Percentiles rank a stretch among this genome's conserved stretches.
Conservation (phyloP, 23 tunicate genomes). For the Aplidium turbinatum region DNA sequence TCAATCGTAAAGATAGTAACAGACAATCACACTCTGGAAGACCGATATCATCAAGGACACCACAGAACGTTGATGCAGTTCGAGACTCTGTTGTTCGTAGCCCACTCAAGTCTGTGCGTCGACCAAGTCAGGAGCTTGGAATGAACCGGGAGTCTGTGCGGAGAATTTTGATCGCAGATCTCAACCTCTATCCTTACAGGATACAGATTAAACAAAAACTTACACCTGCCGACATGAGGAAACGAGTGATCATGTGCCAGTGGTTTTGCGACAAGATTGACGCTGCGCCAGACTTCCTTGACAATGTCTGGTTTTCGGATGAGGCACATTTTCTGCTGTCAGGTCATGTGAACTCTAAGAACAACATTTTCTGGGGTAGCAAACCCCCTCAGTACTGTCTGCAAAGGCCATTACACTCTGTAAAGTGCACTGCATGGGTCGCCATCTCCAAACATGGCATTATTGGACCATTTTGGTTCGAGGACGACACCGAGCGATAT, state of each 20-base stretch:
- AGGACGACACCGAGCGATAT: slow-evolving; percentile 49
- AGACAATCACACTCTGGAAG: slow-evolving; percentile 32
- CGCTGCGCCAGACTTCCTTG: slow-evolving; percentile 30
- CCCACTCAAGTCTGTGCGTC: slow-evolving; percentile 25
- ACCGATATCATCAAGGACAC: slow-evolving; percentile 28
- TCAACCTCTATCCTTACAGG: slow-evolving; percentile 26
- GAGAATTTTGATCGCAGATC: slow-evolving; percentile 27
- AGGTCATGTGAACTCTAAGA: slow-evolving; percentile 34
- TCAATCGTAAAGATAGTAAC: slow-evolving; percentile 23
- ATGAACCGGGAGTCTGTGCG: slow-evolving; percentile 24
- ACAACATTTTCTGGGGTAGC: slow-evolving; percentile 36
- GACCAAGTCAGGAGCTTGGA: slow-evolving; percentile 39
- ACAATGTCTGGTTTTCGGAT: slow-evolving; percentile 38
- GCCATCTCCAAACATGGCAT: slow-evolving; percentile 37
- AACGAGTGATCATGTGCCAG: slow-evolving; percentile 32
- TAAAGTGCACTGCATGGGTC: slow-evolving; percentile 48
- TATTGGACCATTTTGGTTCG: slow-evolving; percentile 45
- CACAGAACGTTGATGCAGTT: slow-evolving; percentile 16
- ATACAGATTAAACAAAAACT: slow-evolving; percentile 33
- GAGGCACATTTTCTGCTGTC: slow-evolving; percentile 41
- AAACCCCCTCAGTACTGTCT: slow-evolving; percentile 31
- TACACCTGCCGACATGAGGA: slow-evolving; percentile 30
- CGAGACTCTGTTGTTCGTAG: slow-evolving; percentile 30
- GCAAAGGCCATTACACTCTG: slow-evolving; percentile 39
- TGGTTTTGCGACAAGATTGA: slow-evolving; percentile 32